Base-by-base conservation (phyloP, 1,140 invertebrate genomes). In the Charaxes varanes region DNA sequence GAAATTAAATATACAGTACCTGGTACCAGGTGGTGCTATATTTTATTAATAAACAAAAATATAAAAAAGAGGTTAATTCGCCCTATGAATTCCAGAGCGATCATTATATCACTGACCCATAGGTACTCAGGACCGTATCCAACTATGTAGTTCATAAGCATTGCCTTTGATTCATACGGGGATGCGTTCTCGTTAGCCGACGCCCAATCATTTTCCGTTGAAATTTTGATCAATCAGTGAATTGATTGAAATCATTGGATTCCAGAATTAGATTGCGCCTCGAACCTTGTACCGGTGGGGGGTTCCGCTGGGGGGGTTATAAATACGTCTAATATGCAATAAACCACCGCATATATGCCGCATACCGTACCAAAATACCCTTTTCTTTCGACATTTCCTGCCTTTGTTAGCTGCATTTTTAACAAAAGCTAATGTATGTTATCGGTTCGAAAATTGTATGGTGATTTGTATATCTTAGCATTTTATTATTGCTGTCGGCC, bases 321-420 rank as follows among this genome's bases (percentile, higher is more conserved):
- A 43, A 43, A 43, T 45, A 45, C 34, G 22, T 19, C 27, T 38
- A 45, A 31, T 45, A 45, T 32, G 27, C 33, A 36, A 44, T 36
- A 44, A 43, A 36, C 33, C 41, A 31, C 31, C 31, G 21, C 26
- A 31, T 44, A 13, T 23, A 17, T 12, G 21, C 21, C 14, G 48
- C 38, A 45, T 51, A 41, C 24, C 37, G 24, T 37, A 44, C 36
- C 26, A 46, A 52, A 45, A 45, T 52, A 42, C 34, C 41, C 21
- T 45, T 51, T 45, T 46, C 49, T 46, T 52, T 18, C 35, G 28
- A 45, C 41, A 27, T 45, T 46, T 46, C 42, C 42, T 52, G 42
- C 42, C 42, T 51, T 52, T 44, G 42, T 52, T 45, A 14, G 24
- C 31, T 32, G 18, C 17, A 45, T 52, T 52, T 46, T 46, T 45